Evolutionary conservation across 1,140 invertebrate genomes (phyloP), one percentile per base, ranked within the genome.

Genomic region (Macrobrachium nipponense): DNA sequence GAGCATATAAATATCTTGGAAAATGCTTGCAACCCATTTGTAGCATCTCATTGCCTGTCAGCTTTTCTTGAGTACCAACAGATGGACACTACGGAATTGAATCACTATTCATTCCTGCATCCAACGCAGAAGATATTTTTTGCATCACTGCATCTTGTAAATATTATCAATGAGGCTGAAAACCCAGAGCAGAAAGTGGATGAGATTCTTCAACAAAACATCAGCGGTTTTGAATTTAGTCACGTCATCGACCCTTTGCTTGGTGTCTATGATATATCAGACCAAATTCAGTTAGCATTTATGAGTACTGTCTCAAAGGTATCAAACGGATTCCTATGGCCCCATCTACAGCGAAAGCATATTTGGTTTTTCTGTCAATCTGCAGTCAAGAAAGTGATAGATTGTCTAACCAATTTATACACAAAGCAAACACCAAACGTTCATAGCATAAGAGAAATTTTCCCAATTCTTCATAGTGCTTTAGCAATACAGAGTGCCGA

Each of bases 191-290:
- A n/a, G 14, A 51, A 72, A 72, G 17, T 81, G 1, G 68, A 59
- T 7, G n/a, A 72, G 23, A 43, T 81, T 14, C 60, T 81, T 20
- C n/a, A 81, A 8, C 12, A 18, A 17, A 18, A 60, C 15, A 27
- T 23, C 3, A 27, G 66, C 51, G 8, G 51, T 0, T 51, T 51
- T 17, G 44, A 81, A 15, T 60, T 62, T 4, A 59, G 23, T 7
- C 7, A 51, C 15, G 51, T 20, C 44, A 59, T 81, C 5, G 64
- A 81, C 14, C 80, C 43, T 20, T 72, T 17, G 59, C 66, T 81
- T 59, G 80, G 80, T 17, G 20, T 81, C 0, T 81, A 59, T 62
- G 80, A 81, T 64, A 51, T 81, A 10, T 8, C 68, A 17, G 17
- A 5, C 11, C 61, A 81, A 14, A 10, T 81, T 58, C 27, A 70